These are phyloP conservation scores for Rhynchopsitta pachyrhyncha DNA, from an alignment of 2,113 vertebrate genomes.

Conservation along the genomic window DNA sequence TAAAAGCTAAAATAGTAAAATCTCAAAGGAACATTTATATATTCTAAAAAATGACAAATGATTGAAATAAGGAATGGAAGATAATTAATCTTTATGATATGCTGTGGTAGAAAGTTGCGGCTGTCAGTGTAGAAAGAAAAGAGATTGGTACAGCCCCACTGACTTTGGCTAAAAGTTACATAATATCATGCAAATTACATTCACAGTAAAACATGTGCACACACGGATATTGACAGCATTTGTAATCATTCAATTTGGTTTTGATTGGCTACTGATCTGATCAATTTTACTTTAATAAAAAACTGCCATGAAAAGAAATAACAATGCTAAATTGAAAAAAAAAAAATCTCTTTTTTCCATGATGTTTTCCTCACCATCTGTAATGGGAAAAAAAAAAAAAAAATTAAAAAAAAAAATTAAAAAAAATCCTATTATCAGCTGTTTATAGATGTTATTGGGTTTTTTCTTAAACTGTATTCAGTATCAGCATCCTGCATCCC, in stretches of 20 bases:
- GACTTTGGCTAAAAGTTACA: background rate
- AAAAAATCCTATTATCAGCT: slow-evolving; percentile 29
- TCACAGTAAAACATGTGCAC: background rate
- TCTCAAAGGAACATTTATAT: background rate
- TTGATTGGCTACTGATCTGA: background rate
- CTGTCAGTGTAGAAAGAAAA: background rate
- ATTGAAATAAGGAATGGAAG: background rate
- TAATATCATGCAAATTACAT: background rate
- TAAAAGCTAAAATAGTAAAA: background rate
- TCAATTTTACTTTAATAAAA: background rate
- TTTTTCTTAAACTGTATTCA: background rate
- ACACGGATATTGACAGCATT: background rate
- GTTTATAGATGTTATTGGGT: slow-evolving; percentile 14
- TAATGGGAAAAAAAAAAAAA: background rate
- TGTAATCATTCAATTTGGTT: background rate
- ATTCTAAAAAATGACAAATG: background rate
- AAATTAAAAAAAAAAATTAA: slow-evolving; percentile 2
- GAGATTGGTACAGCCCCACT: background rate
- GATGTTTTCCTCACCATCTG: background rate
- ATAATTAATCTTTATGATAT: background rate
- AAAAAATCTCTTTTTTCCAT: background rate
- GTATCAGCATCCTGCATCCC: background rate
- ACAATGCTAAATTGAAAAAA: background rate
- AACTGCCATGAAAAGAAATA: background rate
- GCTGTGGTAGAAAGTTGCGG: background rate